Evolutionary conservation across 2,797 vertebrate species (phyloP).

Genomic region (Sandelia bainsii): DNA sequence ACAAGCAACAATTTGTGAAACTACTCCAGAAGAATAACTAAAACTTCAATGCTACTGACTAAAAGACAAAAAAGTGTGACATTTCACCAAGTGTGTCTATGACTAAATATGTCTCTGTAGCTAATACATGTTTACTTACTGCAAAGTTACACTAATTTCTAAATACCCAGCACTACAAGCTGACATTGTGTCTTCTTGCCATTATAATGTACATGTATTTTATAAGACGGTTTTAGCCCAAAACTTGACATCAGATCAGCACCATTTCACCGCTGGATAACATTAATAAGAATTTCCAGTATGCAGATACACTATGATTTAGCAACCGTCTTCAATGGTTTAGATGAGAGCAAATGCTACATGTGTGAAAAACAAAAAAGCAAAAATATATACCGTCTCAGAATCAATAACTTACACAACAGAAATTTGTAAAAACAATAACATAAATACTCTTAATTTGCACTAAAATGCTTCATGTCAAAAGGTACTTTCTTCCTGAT

Average conservation of each 20-base stretch:
- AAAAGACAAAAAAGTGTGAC: neutral
- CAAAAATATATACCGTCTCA: neutral
- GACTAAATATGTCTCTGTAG: neutral
- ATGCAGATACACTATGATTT: neutral
- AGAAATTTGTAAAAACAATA: neutral
- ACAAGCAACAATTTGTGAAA: slow-evolving; percentile 18
- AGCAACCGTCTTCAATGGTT: neutral
- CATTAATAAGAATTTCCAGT: neutral
- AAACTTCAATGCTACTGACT: slow-evolving; percentile 5
- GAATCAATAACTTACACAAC: neutral
- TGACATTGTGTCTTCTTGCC: neutral
- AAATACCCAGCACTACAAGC: neutral
- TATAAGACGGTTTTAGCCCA: neutral
- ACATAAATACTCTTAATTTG: neutral
- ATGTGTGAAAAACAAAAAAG: neutral
- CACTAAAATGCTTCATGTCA: neutral
- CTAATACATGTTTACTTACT: neutral
- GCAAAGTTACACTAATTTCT: neutral
- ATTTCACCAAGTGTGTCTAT: neutral
- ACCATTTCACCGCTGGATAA: neutral
- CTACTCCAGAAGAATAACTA: neutral
- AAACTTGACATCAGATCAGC: neutral
- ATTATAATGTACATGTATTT: neutral
- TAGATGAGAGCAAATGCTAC: neutral
- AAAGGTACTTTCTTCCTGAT: neutral